A percentile compares a stretch with the other conserved stretches of the same genome.
Conservation (phyloP, 2,797 vertebrate genomes). For the Falco cherrug region DNA sequence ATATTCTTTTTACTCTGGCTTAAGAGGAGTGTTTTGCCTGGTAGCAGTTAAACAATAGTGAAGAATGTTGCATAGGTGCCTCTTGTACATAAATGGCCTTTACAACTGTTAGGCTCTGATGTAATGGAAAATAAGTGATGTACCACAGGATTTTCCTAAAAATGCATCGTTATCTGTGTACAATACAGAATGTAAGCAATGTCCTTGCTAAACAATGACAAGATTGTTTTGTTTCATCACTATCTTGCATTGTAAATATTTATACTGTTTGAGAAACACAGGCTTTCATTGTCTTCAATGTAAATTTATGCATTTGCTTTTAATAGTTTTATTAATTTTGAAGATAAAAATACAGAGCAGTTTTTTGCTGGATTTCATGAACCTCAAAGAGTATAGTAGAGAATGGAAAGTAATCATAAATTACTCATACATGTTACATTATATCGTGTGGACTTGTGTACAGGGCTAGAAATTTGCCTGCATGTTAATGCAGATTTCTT, state of each 20-base stretch:
- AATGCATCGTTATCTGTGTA: neutral
- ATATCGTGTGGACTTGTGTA: neutral
- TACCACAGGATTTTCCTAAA: constrained; percentile 9
- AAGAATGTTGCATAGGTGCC: neutral
- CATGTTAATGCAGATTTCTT: neutral
- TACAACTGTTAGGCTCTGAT: neutral
- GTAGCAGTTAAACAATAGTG: neutral
- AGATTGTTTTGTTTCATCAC: constrained; percentile 17
- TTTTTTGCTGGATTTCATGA: neutral
- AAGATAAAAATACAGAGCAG: neutral
- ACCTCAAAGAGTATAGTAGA: neutral
- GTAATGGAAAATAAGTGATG: constrained; percentile 33
- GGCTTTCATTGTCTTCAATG: neutral
- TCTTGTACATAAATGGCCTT: constrained; percentile 4
- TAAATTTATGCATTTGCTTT: neutral
- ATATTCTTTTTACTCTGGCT: neutral
- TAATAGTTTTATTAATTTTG: neutral
- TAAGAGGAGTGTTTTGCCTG: neutral
- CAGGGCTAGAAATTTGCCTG: neutral
- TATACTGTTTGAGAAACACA: neutral
- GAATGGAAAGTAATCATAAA: neutral
- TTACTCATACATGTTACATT: neutral
- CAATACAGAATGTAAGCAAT: constrained; percentile 37
- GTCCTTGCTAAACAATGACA: constrained; percentile 11
- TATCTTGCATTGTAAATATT: constrained; percentile 29